Evolutionary conservation across 2,888 invertebrate genomes (phyloP), one percentile per base, ranked within the genome.

Genomic region (Willowsia nigromaculata): DNA sequence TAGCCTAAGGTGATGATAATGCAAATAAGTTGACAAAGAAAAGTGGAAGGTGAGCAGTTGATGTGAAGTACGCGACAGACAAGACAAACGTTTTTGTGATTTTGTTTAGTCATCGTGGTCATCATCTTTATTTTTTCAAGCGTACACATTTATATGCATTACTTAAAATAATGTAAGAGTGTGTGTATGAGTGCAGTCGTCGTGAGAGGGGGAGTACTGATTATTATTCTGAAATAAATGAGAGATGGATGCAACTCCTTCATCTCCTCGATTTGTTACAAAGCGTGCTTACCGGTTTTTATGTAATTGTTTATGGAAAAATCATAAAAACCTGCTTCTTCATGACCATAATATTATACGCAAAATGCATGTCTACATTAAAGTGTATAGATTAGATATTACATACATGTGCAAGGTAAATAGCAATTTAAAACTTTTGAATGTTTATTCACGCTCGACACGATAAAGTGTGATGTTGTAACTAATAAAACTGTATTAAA

Each of bases 251-350:
- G 74, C 56, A 71, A 43, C 43, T 76, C 53, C 68, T 62, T 83
- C 68, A 25, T 50, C 68, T 18, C 18, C 40, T 59, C 76, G 78
- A 88, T 88, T 84, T 71, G 78, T 68, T 62, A 56, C 27, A 89
- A n/a, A 89, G 84, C 80, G 84, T 89, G 89, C 89, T 89, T 89
- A 84, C 84, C 84, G 84, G 84, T 89, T 89, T n/a, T 84, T 85
- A 80, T 84, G 89, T 59, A 78, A 89, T 89, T 84, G 78, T 78
- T 76, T 53, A 76, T 76, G 53, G 76, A 76, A 76, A 74, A 74
- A 43, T 74, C 47, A 53, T 68, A 53, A 80, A 86, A 85, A 81
- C 81, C 86, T 86, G 86, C 78, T 80, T 84, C 43, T 82, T 76
- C 76, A 76, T 76, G 53, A 47, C 47, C 33, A 76, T 76, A 50